A percentile compares a stretch with the other conserved stretches of the same genome.
Conservation (phyloP, 2,113 vertebrate species). For the Cheirogaleus medius region DNA sequence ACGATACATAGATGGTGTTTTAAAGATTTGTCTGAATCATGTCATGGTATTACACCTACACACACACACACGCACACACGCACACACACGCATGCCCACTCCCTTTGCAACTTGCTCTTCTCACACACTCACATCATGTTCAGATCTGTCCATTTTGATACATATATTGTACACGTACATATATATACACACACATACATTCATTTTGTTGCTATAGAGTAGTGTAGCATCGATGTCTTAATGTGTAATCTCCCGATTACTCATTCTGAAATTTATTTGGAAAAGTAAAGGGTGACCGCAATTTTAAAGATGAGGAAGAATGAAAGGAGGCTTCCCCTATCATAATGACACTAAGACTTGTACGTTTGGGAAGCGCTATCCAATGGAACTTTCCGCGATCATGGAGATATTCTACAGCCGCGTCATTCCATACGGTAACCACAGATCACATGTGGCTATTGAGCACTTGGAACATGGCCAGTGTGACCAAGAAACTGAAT, state of each 20-base stretch:
- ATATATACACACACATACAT: too few species aligned
- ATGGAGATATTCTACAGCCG: background rate
- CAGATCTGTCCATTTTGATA: background rate
- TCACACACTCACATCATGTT: background rate
- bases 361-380: background rate
- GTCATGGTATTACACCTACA: background rate
- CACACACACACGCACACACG: background rate
- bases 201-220: background rate
- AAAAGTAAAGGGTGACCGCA: background rate
- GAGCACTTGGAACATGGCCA: background rate
- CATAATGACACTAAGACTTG: background rate
- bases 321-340: background rate
- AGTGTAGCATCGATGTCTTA: background rate
- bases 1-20: background rate
- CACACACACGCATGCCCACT: accelerated
- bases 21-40: background rate
- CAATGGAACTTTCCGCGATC: background rate
- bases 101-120: background rate
- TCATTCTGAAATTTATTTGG: background rate
- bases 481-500: background rate
- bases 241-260: background rate
- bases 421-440: background rate
- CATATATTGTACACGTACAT: background rate
- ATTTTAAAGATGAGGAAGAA: background rate
- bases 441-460: accelerated